A percentile compares a stretch with the other conserved stretches of the same genome.
These are phyloP conservation scores for Rhagophthalmus giganteus DNA, from an alignment of 2,888 invertebrate genomes.

Conservation along the genomic window DNA sequence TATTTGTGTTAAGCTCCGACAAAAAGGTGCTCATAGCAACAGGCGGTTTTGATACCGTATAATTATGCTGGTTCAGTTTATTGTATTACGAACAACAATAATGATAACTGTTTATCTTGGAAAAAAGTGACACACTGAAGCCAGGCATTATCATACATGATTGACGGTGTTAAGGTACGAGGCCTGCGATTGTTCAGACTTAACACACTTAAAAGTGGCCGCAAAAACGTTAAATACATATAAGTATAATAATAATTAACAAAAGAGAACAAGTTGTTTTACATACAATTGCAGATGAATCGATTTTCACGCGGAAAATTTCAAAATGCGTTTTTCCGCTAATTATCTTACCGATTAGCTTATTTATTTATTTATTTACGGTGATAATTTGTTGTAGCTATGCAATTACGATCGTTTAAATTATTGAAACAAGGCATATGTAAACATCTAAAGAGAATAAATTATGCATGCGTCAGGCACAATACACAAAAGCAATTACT, in stretches of 20 bases:
- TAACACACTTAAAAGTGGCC: conserved; percentile 20
- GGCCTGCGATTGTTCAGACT: conserved; percentile 17
- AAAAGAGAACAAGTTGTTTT: too few relatives aligned
- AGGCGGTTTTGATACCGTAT: conserved; percentile 4
- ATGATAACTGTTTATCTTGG: conserved; percentile 17
- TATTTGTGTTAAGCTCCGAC: too few relatives aligned
- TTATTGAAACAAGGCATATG: conserved; percentile 31
- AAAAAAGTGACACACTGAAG: conserved; percentile 11
- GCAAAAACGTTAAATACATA: not conserved
- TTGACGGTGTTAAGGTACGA: conserved; percentile 25
- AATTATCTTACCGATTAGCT: conserved; percentile 2
- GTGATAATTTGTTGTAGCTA: conserved; percentile 26
- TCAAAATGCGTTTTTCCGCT: not conserved
- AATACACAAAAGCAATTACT: conserved; percentile 42
- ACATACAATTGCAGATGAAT: conserved; percentile 10
- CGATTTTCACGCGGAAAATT: conserved; percentile 2
- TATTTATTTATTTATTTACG: conserved; percentile 24
- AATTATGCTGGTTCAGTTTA: conserved; percentile 9
- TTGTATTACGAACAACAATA: conserved; percentile 3
- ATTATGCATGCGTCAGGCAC: conserved; percentile 41
- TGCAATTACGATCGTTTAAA: conserved; percentile 30
- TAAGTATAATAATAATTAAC: too few relatives aligned
- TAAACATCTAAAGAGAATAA: conserved; percentile 35
- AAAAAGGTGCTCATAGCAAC: not conserved
- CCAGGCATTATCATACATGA: conserved; percentile 24